A percentile compares a stretch with the other conserved stretches of the same genome.
These are phyloP conservation scores for Tetramorium bicarinatum DNA, from an alignment of 2,888 invertebrate species.

Conservation along the genomic window DNA sequence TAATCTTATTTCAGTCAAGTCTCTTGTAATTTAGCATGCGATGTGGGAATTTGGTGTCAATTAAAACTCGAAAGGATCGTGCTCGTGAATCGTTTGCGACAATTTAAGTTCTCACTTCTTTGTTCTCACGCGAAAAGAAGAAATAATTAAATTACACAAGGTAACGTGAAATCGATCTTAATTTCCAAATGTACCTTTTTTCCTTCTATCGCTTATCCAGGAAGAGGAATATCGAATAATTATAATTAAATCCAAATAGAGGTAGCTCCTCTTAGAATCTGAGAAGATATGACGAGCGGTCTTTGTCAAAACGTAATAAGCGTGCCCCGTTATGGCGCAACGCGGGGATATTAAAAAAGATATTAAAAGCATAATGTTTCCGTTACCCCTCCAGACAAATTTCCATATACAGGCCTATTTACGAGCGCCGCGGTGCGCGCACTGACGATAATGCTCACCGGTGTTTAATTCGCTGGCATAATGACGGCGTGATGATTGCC, in stretches of 20 bases:
- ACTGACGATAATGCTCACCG: neutral
- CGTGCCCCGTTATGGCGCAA: neutral
- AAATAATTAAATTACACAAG: neutral
- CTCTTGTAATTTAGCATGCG: neutral
- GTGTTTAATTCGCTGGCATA: conserved; percentile 20
- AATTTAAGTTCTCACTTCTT: neutral
- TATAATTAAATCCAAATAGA: neutral
- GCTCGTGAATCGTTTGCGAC: neutral
- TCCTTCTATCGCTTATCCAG: neutral
- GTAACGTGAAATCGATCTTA: neutral
- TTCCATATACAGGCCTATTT: conserved; percentile 15
- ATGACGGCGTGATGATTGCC: conserved; percentile 45
- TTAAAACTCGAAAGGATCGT: conserved; percentile 2
- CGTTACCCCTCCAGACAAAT: neutral
- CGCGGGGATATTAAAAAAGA: conserved; percentile 26
- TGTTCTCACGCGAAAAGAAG: neutral
- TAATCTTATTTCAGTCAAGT: neutral
- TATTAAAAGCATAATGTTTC: conserved; percentile 5
- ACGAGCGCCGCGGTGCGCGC: neutral
- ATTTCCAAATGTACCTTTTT: neutral
- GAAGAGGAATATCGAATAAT: neutral
- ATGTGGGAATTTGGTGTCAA: neutral
- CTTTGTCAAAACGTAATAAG: conserved; percentile 43
- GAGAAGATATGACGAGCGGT: neutral
- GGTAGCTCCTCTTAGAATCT: neutral